Evolutionary conservation across 1,140 invertebrate genomes (phyloP).

Genomic region (Rhopalosiphum padi): DNA sequence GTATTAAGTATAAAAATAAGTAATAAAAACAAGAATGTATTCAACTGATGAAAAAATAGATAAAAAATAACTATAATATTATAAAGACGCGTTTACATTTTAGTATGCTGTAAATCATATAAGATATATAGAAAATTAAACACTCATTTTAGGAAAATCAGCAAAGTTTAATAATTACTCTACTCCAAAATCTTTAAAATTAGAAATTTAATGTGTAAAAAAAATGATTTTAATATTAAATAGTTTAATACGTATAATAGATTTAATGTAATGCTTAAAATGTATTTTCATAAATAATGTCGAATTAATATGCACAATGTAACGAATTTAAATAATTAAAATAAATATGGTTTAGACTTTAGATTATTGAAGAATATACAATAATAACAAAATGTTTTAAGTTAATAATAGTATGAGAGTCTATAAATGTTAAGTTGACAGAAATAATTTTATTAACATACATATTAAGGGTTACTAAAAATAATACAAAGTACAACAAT

Average conservation of each 20-base stretch:
- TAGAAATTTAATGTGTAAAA: not conserved
- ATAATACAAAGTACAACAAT: not conserved
- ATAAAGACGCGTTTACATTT: not conserved
- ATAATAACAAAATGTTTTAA: not conserved
- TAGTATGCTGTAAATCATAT: too few relatives aligned
- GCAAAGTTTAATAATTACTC: not conserved
- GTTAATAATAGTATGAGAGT: not conserved
- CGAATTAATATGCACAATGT: not conserved
- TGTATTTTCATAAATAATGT: not conserved
- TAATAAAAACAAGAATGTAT: too few relatives aligned
- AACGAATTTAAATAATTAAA: not conserved
- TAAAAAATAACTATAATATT: not conserved
- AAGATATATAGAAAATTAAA: not conserved
- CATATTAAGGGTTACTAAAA: not conserved
- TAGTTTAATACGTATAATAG: not conserved
- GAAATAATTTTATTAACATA: not conserved
- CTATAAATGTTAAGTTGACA: not conserved
- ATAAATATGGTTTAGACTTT: not conserved
- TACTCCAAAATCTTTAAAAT: not conserved
- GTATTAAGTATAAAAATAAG: too few relatives aligned
- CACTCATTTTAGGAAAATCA: not conserved
- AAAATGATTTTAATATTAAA: not conserved
- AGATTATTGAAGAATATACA: not conserved
- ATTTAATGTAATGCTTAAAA: not conserved
- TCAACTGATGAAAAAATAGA: too few relatives aligned